Evolutionary conservation across 2,797 vertebrate species (phyloP).

Genomic region (Tamandua tetradactyla): DNA sequence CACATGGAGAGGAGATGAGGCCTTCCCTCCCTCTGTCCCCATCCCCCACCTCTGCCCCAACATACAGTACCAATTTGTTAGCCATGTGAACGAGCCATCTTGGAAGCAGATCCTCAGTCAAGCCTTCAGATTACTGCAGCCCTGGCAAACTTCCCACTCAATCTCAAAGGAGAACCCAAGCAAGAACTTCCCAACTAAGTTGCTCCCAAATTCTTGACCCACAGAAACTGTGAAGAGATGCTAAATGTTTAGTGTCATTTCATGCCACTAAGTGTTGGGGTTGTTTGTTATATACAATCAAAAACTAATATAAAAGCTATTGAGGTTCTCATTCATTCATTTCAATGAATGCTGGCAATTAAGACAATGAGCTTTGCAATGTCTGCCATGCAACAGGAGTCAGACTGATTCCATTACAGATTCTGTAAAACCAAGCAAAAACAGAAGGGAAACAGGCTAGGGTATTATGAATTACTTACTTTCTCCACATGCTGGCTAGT

Average conservation of each 20-base stretch:
- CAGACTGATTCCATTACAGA: not conserved
- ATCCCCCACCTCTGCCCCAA: not conserved
- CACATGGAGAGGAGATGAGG: not conserved
- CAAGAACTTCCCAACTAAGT: not conserved
- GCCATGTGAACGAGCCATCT: not conserved
- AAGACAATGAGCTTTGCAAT: not conserved
- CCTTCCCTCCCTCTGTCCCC: not conserved
- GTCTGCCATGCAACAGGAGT: not conserved
- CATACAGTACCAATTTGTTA: not conserved
- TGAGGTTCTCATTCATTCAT: not conserved
- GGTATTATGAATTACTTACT: not conserved
- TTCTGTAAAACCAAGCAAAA: not conserved
- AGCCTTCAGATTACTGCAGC: not conserved
- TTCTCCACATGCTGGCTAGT: not conserved
- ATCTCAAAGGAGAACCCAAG: not conserved
- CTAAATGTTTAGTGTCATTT: not conserved
- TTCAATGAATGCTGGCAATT: too few relatives aligned
- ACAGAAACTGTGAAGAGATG: not conserved
- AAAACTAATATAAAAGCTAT: not conserved
- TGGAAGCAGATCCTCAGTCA: not conserved
- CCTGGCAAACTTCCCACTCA: not conserved
- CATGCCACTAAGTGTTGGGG: not conserved
- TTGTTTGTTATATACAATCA: not conserved
- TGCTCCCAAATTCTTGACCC: not conserved
- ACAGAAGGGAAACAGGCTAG: not conserved